Percentiles rank a stretch among this genome's conserved stretches.
phyloP scores from a whole-genome alignment of 2,797 vertebrate genomes.

The Phrynocephalus guinanensis region DNA sequence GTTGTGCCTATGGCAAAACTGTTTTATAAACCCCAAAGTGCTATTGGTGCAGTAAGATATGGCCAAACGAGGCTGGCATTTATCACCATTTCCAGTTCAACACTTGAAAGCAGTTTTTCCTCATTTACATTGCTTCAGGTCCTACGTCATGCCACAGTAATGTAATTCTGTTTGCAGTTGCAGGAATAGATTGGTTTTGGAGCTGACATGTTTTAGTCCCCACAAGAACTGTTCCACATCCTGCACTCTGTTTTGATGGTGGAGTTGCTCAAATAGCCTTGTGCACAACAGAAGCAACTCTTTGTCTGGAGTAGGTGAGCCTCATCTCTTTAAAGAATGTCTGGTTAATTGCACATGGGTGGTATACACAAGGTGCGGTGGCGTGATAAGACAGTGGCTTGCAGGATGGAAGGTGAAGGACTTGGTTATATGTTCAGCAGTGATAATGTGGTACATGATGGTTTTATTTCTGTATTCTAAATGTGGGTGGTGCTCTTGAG shows the following conservation, averaged over 20 bases:
- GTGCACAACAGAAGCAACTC: slow-evolving; percentile 31
- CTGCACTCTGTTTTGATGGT: slow-evolving; percentile 38
- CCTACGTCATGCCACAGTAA: slow-evolving; percentile 25
- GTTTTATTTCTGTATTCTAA: slow-evolving; percentile 54
- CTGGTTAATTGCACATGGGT: slow-evolving; percentile 52
- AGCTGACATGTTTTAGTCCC: slow-evolving; percentile 47
- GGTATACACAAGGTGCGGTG: slow-evolving; percentile 49
- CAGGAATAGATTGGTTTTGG: slow-evolving; percentile 47
- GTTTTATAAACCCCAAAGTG: slow-evolving; percentile 4
- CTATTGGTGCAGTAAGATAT: slow-evolving; percentile 1
- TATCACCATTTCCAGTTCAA: slow-evolving; percentile 16
- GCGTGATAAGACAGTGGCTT: slow-evolving; percentile 54
- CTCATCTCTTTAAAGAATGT: slow-evolving; percentile 31
- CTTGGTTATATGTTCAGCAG: slow-evolving; percentile 52
- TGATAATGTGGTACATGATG: slow-evolving; percentile 22
- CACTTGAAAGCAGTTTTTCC: slow-evolving; percentile 20
- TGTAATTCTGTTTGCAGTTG: slow-evolving; percentile 44
- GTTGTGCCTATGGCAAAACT: background rate
- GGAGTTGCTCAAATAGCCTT: slow-evolving; percentile 41
- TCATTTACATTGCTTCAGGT: slow-evolving; percentile 44
- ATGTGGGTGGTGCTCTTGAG: slow-evolving; percentile 42
- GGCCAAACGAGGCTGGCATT: background rate
- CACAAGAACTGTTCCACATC: slow-evolving; percentile 47
- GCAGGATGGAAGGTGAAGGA: slow-evolving; percentile 34
- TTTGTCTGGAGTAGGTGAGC: slow-evolving; percentile 23